Evolutionary conservation across 2,888 invertebrate species (phyloP).

Genomic region (Achlya flavicornis): DNA sequence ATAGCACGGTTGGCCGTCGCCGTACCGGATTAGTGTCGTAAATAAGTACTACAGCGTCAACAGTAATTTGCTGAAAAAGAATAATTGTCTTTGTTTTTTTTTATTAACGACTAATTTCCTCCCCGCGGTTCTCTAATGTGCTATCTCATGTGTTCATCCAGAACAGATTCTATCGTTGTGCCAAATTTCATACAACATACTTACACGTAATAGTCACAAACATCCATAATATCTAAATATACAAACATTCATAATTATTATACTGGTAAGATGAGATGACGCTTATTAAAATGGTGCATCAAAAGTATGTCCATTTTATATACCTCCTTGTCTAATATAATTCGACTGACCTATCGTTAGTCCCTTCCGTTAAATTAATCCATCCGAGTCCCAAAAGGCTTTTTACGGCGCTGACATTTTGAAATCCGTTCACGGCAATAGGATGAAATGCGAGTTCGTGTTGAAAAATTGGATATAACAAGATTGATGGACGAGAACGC

Average conservation of each 20-base stretch:
- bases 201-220: too few species aligned
- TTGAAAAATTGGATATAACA: conserved; percentile 57
- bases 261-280: too few species aligned
- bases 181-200: too few species aligned
- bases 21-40: conserved; percentile 9
- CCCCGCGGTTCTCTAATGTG: too few species aligned
- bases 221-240: too few species aligned
- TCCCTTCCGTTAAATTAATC: conserved; percentile 40
- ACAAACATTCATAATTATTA: too few species aligned
- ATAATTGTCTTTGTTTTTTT: conserved; percentile 14
- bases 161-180: too few species aligned
- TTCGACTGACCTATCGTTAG: conserved; percentile 27
- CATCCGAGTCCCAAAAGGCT: conserved; percentile 40
- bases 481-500: conserved; percentile 53
- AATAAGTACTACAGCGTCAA: neutral
- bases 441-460: conserved; percentile 45
- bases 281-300: neutral
- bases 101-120: neutral
- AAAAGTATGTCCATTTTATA: neutral
- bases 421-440: conserved; percentile 46
- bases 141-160: too few species aligned
- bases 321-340: conserved; percentile 16
- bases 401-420: conserved; percentile 49
- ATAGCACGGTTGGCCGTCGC: conserved; percentile 15
- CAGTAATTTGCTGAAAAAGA: neutral